Evolutionary conservation across 2,888 invertebrate genomes (phyloP), one percentile per base, ranked within the genome.

Genomic region (Urechis unicinctus): DNA sequence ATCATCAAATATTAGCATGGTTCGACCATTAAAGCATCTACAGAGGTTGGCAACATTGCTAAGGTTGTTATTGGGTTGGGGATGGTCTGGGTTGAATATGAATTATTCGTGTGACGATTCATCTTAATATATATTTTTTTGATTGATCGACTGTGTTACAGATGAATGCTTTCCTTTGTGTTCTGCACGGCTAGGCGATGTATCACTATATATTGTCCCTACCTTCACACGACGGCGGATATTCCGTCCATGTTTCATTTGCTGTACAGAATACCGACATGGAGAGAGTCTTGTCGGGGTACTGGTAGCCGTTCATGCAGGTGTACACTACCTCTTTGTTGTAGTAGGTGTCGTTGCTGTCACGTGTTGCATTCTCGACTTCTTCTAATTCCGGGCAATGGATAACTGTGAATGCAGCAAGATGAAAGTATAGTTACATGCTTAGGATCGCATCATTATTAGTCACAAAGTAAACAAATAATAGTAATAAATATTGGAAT

Each of bases 111-210:
- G n/a, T n/a, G n/a, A n/a, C n/a, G n/a, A n/a, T n/a, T n/a, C n/a
- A n/a, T n/a, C n/a, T n/a, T n/a, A n/a, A n/a, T n/a, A n/a, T n/a
- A n/a, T n/a, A 47, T 49, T 44, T 3, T 28, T 28, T n/a, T 36
- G 62, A 59, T 51, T 62, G 62, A 50, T 58, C 58, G 0, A 61
- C 61, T 26, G 53, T 26, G 56, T 64, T 64, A 56, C 60, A 63
- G 9, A 31, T 26, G 24, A 57, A 45, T 21, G 52, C 50, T 13
- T 54, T 48, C 63, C 63, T 61, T 9, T 30, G 31, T 21, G 58
- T n/a, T n/a, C n/a, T n/a, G 58, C 24, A 64, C 47, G 9, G 62
- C 61, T 13, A 62, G 64, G 46, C 64, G 63, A 52, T 57, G 61
- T 24, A 64, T 58, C 28, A 61, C 64, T 62, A 47, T 2, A 57